Base-by-base conservation (phyloP, 2,888 invertebrate genomes). In the Athalia rosae region DNA sequence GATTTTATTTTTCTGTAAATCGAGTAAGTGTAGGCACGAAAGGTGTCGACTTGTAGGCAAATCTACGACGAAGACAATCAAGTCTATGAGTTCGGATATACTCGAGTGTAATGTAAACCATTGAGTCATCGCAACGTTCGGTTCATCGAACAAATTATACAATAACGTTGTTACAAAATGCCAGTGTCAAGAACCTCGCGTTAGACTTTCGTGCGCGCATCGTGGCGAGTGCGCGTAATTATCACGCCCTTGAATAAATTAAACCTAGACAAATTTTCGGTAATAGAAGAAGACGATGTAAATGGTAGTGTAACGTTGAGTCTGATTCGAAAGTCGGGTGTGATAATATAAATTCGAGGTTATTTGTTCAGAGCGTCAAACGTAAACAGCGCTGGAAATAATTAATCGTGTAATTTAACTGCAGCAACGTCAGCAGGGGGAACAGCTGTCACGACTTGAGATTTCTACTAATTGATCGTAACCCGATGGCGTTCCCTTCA, bases 401-500 rank as follows among this genome's bases (percentile, higher is more conserved):
- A 74, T 74, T 48, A 47, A 62, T 61, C 15, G 74, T 28, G 48
- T 13, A 47, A 59, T 59, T 28, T 28, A 28, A 28, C 28, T 28
- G 28, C 28, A 28, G 28, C 28, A 28, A 28, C 28, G 28, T 28
- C 28, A 28, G 28, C 2, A 2, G 28, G 28, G 28, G 28, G 28
- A 59, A 50, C 62, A 74, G 61, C 74, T 74, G 74, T 74, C 74
- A 61, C 41, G 61, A 74, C 61, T 48, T 28, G 28, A 28, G 28
- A 28, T 28, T 28, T 28, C 28, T 43, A 74, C 74, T 74, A 61
- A 74, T 62, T 74, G 61, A 74, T 61, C 58, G 62, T 62, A 61
- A 74, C 74, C 61, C 61, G 74, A 50, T 74, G 62, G 61, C 11
- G 74, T 50, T 48, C 28, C 74, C 59, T 59, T 74, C 74, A 61